phyloP scores from a whole-genome alignment of 2,888 invertebrate genomes.

The Anarsia innoxiella region DNA sequence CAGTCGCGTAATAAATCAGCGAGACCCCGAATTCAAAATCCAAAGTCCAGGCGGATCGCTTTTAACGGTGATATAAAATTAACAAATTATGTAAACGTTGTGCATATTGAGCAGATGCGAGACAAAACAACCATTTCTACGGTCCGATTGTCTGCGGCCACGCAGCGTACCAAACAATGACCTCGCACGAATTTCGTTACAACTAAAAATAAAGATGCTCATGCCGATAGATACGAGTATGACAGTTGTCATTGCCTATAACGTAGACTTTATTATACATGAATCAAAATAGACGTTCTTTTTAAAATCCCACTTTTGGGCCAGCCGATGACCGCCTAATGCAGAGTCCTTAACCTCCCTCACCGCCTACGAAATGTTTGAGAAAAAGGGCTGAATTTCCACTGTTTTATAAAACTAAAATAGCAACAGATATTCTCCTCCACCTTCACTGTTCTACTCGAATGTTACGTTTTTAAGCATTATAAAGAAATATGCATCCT shows the following conservation, averaged over 20 bases:
- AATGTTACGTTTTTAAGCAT: too few relatives aligned
- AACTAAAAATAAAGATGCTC: constrained; percentile 32
- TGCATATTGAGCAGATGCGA: constrained; percentile 13
- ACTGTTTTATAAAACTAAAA: too few relatives aligned
- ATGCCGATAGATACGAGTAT: constrained; percentile 6
- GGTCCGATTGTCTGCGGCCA: constrained; percentile 16
- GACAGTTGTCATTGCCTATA: constrained; percentile 4
- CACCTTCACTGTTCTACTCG: too few relatives aligned
- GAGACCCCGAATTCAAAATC: too few relatives aligned
- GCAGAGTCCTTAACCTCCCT: too few relatives aligned
- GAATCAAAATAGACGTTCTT: constrained; percentile 1
- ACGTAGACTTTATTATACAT: neutral
- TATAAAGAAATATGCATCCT: too few relatives aligned
- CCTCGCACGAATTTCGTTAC: constrained; percentile 34
- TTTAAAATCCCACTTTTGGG: neutral
- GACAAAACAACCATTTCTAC: constrained; percentile 23
- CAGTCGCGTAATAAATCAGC: too few relatives aligned
- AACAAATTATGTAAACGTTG: constrained; percentile 25
- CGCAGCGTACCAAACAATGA: constrained; percentile 29
- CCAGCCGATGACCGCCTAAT: constrained; percentile 3
- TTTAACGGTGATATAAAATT: constrained; percentile 19
- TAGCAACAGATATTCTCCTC: too few relatives aligned
- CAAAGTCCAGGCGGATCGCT: too few relatives aligned
- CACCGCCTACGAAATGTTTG: too few relatives aligned
- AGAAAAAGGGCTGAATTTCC: too few relatives aligned